Evolutionary conservation across 2,888 invertebrate genomes (phyloP).

Genomic region (Campoplex capitator): DNA sequence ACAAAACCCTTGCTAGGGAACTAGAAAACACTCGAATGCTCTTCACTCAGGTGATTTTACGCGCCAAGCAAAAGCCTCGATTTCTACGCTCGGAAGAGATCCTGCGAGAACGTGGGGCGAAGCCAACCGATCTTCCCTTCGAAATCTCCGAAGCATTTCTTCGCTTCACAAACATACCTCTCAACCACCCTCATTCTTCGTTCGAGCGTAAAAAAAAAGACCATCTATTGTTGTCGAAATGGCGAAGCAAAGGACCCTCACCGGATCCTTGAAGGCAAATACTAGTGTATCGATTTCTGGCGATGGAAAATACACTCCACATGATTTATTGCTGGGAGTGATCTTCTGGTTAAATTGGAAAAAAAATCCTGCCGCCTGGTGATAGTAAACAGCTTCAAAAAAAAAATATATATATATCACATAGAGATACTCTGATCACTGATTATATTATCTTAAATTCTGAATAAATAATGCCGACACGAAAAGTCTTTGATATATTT

Average conservation of each 20-base stretch:
- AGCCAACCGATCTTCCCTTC: conserved; percentile 61
- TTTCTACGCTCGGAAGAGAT: conserved; percentile 37
- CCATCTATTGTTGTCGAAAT: conserved; percentile 64
- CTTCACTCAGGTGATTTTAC: conserved; percentile 56
- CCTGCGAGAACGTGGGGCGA: conserved; percentile 14
- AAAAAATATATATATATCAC: neutral
- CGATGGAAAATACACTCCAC: neutral
- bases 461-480: neutral
- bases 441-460: neutral
- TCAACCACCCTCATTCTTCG: conserved; percentile 53
- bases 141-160: conserved; percentile 48
- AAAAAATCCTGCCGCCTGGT: conserved; percentile 19
- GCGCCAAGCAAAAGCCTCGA: conserved; percentile 32
- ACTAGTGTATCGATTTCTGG: conserved; percentile 4
- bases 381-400: neutral
- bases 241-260: conserved; percentile 45
- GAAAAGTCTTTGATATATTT: neutral
- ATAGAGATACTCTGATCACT: neutral
- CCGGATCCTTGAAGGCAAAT: conserved; percentile 29
- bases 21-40: conserved; percentile 59
- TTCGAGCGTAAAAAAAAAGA: conserved; percentile 50
- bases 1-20: conserved; percentile 19
- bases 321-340: conserved; percentile 6
- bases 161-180: neutral
- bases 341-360: neutral